Base-by-base conservation (phyloP, 2,113 vertebrate genomes). In the Chinchilla lanigera region DNA sequence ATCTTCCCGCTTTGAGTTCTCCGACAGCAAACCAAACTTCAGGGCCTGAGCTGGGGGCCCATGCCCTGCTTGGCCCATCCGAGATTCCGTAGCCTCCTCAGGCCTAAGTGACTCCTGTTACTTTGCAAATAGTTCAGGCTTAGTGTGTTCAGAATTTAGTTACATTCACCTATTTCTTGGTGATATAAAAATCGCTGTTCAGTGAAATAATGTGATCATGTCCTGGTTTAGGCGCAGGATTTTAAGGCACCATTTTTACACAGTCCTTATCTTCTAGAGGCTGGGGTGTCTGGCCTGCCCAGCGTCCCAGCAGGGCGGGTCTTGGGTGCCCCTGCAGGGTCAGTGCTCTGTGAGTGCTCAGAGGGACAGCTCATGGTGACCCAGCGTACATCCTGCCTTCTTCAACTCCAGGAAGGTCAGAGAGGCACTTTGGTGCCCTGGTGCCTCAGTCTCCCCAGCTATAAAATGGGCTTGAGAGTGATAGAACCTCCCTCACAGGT, bases 1-100 rank as follows among this genome's bases (percentile, higher is more conserved):
- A 14, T 44, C 88, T 47, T 93, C 58, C 50, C 83, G 3, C 83
- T 24, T 87, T 65, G 84, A 93, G 78, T 84, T 89, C 44, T 26
- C 44, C 90, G 96, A 85, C 58, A 87, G 77, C 56, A 96, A 96
- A 63, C 60, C 41, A 26, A 75, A 80, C 60, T 6, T 88, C 69
- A 65, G 90, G 97, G 52, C 92, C n/a, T 38, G 16, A 95, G 78
- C 10, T 28, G 56, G 80, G 89, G 93, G 89, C 96, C 67, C 67
- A 44, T 14, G 38, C 30, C 77, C 87, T 71, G 41, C 28, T 61
- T 85, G 24, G 73, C 89, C 91, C 73, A 11, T 95, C 47, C 67
- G 89, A 58, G 56, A 65, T 41, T 16, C 86, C 10, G 8, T 50
- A 67, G 41, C 50, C 58, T 91, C 44, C 10, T 44, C 3, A 35